Percentiles rank a stretch among this genome's conserved stretches.
These are phyloP conservation scores for Hippocampus comes DNA, from an alignment of 2,113 vertebrate species.

Conservation along the genomic window DNA sequence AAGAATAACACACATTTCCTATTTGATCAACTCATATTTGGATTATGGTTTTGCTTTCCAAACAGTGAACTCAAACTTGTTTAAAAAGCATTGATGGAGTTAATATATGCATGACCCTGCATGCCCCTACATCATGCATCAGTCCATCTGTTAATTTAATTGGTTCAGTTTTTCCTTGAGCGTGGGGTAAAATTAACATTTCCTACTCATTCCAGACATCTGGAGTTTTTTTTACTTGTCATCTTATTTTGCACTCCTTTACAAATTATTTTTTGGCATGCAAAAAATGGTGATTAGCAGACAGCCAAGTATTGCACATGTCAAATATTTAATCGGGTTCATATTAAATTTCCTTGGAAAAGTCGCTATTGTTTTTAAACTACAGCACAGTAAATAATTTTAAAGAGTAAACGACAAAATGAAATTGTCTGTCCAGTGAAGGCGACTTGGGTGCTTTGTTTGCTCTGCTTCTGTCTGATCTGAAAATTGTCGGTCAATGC, in stretches of 20 bases:
- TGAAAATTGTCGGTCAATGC: conserved; percentile 13
- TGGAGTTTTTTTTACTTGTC: not conserved
- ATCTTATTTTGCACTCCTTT: not conserved
- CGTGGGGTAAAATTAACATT: not conserved
- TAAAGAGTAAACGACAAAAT: not conserved
- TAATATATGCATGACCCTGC: not conserved
- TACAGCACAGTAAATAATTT: not conserved
- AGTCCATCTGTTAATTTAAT: not conserved
- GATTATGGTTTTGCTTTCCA: not conserved
- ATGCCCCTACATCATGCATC: not conserved
- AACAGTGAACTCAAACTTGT: not conserved
- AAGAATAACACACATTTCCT: not conserved
- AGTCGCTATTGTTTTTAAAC: not conserved
- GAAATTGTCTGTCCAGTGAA: not conserved
- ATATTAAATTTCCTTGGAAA: not conserved
- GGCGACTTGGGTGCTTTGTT: not conserved
- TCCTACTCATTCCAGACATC: not conserved
- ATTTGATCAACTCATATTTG: not conserved
- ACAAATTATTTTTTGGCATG: not conserved
- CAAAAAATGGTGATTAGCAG: not conserved
- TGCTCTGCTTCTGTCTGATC: conserved; percentile 20
- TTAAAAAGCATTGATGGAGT: not conserved
- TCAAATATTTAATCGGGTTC: not conserved
- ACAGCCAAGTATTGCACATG: not conserved
- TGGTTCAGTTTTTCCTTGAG: not conserved